A percentile compares a stretch with the other conserved stretches of the same genome.
phyloP scores from a whole-genome alignment of 2,888 invertebrate species.

The Bhutanitis thaidina region DNA sequence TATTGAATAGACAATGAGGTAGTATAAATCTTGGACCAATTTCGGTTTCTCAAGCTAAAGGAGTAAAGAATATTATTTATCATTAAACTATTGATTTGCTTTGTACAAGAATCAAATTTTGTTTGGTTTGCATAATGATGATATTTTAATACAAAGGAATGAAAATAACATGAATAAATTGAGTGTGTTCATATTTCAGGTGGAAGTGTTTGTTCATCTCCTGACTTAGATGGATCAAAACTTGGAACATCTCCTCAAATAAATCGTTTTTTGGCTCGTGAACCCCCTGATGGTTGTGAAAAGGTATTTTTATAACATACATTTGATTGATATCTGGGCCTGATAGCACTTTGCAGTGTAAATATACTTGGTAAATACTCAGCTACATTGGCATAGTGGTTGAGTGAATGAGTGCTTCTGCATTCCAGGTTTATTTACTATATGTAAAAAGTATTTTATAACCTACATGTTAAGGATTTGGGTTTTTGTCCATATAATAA shows the following conservation, averaged over 20 bases:
- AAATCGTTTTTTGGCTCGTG: constrained; percentile 90
- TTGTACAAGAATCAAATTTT: constrained; percentile 6
- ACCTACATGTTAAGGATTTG: no score
- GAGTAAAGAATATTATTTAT: constrained; percentile 1
- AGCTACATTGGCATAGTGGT: no score
- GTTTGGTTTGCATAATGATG: constrained; percentile 3
- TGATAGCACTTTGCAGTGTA: no score
- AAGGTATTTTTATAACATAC: constrained; percentile 65
- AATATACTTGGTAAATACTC: no score
- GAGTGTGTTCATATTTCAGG: constrained; percentile 62
- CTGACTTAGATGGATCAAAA: constrained; percentile 85
- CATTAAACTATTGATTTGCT: constrained; percentile 11
- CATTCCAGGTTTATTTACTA: no score
- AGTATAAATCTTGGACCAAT: no score
- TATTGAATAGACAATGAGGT: no score
- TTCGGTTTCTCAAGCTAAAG: constrained; percentile 17
- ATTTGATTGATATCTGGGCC: no score
- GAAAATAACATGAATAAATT: not conserved
- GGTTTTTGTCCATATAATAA: no score
- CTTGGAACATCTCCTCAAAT: constrained; percentile 91
- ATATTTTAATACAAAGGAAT: not conserved
- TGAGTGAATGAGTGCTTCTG: no score
- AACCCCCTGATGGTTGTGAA: constrained; percentile 95
- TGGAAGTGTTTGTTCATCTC: constrained; percentile 87
- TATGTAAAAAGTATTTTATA: no score